These are phyloP conservation scores for Aplodontia rufa DNA, from an alignment of 2,113 vertebrate genomes.

Conservation along the genomic window DNA sequence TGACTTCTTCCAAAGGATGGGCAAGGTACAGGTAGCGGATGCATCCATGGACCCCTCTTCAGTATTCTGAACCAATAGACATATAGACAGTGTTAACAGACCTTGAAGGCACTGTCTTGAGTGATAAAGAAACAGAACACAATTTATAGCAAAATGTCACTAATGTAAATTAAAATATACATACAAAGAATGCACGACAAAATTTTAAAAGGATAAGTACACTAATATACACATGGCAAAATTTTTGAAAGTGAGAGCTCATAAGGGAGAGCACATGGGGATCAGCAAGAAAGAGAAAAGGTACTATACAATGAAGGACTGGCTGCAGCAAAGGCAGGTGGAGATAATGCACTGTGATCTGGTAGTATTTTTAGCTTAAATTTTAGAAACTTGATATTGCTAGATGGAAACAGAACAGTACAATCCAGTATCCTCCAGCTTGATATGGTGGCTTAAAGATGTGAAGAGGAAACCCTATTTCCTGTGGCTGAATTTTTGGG, in stretches of 20 bases:
- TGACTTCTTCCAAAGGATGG: not conserved
- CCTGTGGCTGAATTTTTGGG: not conserved
- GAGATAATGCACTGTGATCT: not conserved
- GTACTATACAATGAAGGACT: not conserved
- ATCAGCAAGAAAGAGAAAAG: not conserved
- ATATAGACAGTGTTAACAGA: not conserved
- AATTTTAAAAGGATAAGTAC: not conserved
- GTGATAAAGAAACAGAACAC: not conserved
- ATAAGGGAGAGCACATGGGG: accelerated
- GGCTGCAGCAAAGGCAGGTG: not conserved
- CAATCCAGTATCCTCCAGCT: not conserved
- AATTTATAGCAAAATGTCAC: not conserved
- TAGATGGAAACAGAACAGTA: not conserved
- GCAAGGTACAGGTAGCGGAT: not conserved
- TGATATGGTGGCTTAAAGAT: not conserved
- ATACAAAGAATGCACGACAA: not conserved
- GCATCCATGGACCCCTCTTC: not conserved
- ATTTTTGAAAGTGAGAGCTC: not conserved
- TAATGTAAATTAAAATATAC: not conserved
- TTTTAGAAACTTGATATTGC: not conserved
- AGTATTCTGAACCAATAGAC: not conserved
- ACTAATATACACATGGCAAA: not conserved
- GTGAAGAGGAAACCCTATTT: not conserved
- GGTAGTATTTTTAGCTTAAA: not conserved
- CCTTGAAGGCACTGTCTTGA: not conserved